Evolutionary conservation across 2,797 vertebrate species (phyloP).

Genomic region (Gambusia yucatana): DNA sequence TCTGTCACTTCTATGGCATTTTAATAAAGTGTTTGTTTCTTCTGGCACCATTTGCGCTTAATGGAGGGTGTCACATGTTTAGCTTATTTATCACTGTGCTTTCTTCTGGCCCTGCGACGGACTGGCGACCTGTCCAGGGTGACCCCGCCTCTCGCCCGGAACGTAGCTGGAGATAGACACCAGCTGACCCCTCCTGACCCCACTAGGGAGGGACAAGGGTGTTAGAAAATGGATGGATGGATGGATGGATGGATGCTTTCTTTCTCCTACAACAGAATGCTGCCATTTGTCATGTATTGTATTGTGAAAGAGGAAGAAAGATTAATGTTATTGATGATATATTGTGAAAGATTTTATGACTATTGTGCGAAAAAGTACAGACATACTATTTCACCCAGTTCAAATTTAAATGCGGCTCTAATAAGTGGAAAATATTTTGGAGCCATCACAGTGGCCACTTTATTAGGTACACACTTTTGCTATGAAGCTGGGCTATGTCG

Average conservation of each 20-base stretch:
- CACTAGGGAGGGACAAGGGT: too few species aligned
- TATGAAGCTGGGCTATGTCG: too few species aligned
- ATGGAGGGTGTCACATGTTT: constrained; percentile 20
- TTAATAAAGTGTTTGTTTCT: constrained; percentile 42
- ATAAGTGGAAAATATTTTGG: background rate
- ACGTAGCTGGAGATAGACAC: too few species aligned
- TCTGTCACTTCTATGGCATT: constrained; percentile 34
- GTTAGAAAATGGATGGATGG: too few species aligned
- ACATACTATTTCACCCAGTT: background rate
- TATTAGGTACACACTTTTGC: background rate
- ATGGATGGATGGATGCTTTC: too few species aligned
- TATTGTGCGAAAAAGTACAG: background rate
- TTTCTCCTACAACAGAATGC: background rate
- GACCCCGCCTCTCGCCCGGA: too few species aligned
- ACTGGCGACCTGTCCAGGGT: too few species aligned
- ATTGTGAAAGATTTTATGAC: background rate
- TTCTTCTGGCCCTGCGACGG: too few species aligned
- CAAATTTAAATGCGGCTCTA: background rate
- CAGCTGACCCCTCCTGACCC: too few species aligned
- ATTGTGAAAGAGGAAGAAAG: background rate
- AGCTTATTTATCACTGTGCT: constrained; percentile 2
- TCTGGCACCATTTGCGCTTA: constrained; percentile 30
- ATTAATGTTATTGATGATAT: background rate
- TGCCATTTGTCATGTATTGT: background rate
- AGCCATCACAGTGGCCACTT: background rate